Base-by-base conservation (phyloP, 2,888 invertebrate genomes). In the Cerastoderma edule region DNA sequence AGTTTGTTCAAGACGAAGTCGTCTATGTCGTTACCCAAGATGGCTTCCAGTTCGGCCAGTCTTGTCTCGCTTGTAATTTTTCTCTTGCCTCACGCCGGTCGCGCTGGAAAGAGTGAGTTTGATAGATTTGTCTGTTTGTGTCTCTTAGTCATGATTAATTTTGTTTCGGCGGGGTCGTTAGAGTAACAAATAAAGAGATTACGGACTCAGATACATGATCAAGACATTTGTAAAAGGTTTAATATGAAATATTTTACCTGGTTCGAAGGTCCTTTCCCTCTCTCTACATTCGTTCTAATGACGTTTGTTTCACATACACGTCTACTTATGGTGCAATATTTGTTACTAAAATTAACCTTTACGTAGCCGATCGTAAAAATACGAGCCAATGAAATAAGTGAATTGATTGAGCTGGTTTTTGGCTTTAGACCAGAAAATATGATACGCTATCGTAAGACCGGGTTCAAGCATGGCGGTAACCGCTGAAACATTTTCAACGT, bases 301-400 rank as follows among this genome's bases (percentile, higher is more conserved):
- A 73, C 53, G 33, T 71, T 30, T 32, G 70, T 82, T 84, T 60
- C 84, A 83, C 80, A 72, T 78, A 64, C 71, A 33, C 53, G 33
- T 46, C 53, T 66, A 74, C 72, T 75, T 86, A 87, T 88, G 86
- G 89, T 86, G 87, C 87, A 89, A 87, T 86, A 72, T 68, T 68
- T 60, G 57, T 74, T 75, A 68, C 87, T 88, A 88, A 74, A 72
- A 60, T 73, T 76, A 74, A 48, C 60, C 39, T 48, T 82, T 63
- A 76, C 74, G 78, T 68, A 54, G 35, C 30, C 19, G 19, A 32
- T 22, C 22, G 27, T 54, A 53, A 35, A 66, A 57, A 67, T 65
- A 69, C 22, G 32, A 50, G 24, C 75, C 75, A 70, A 66, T 75
- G 56, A 66, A 60, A 44, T 30, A 19, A 16, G 0, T 3, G 5